These are phyloP conservation scores for Umimayanthus chanpuru DNA, from an alignment of 92 coral and sea anemone species.

Conservation along the genomic window DNA sequence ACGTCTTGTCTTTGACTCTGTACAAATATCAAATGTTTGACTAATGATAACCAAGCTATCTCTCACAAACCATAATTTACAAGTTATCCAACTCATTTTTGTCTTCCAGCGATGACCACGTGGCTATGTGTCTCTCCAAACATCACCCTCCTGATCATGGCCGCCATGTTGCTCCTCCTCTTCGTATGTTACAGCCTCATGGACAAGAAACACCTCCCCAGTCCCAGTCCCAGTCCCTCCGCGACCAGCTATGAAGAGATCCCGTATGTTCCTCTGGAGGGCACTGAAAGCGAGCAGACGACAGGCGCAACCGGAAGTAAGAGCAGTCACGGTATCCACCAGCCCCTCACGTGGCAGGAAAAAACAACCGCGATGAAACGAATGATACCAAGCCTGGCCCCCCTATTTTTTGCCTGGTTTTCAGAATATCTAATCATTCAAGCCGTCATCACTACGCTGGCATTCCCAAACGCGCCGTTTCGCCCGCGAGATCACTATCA, in stretches of 20 bases:
- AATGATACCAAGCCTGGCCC: slow-evolving; percentile 65
- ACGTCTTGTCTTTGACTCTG: no score
- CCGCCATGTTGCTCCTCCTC: slow-evolving; percentile 66
- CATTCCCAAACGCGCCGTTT: slow-evolving; percentile 84
- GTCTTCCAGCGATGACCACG: slow-evolving; percentile 80
- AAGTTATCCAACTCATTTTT: neutral
- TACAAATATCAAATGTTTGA: no score
- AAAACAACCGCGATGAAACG: slow-evolving; percentile 63
- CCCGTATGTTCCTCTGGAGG: slow-evolving; percentile 64
- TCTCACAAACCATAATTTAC: neutral
- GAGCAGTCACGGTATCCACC: slow-evolving; percentile 11
- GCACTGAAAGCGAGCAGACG: slow-evolving; percentile 28
- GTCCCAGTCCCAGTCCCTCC: slow-evolving; percentile 42
- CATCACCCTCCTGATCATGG: slow-evolving; percentile 75
- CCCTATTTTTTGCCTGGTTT: slow-evolving; percentile 80
- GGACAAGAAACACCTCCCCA: slow-evolving; percentile 77
- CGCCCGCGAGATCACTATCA: slow-evolving; percentile 91
- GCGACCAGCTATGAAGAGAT: slow-evolving; percentile 42
- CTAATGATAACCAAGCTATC: neutral
- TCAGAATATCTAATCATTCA: slow-evolving; percentile 84
- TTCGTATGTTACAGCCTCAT: slow-evolving; percentile 72
- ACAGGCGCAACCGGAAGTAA: slow-evolving; percentile 30
- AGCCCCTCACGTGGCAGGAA: slow-evolving; percentile 65
- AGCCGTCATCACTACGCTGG: slow-evolving; percentile 80
- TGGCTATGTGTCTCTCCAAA: slow-evolving; percentile 85